Evolutionary conservation across 2,888 invertebrate species (phyloP), one percentile per base, ranked within the genome.

Genomic region (Phalera bucephala): DNA sequence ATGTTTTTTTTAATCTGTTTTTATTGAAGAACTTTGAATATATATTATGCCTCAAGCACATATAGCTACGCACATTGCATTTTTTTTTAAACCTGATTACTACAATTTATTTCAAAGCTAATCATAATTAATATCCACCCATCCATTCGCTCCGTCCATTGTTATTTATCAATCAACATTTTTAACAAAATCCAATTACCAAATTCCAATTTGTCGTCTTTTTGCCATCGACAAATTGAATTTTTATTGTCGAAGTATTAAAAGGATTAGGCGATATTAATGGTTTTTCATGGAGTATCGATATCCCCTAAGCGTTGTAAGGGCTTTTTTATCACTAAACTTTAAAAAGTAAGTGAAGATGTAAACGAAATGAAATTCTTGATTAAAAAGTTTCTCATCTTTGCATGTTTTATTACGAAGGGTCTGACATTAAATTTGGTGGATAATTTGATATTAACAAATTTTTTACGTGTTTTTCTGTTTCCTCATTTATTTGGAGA

Each of bases 181-280:
- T 25, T 25, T 8, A 13, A 25, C 2, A 8, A 25, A 25, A 25
- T 12, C 8, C 25, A 25, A 25, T 25, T 25, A 25, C 25, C 25
- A 8, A 12, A 5, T 13, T 8, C 12, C 8, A 25, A 12, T 25
- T 25, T 25, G 12, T 13, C 11, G 7, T 12, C 8, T 5, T 7
- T 25, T 25, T 12, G 12, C 7, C 11, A 33, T 39, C 40, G 31
- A 25, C 33, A 45, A 45, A 45, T 40, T 45, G 40, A 33, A 45
- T 33, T 38, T 36, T 41, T 41, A 38, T 30, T 46, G 40, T 37
- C 42, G 33, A 33, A 42, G 34, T 27, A 34, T 45, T 33, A 36
- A 45, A 45, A 33, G 38, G 28, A 43, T 46, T 43, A 40, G 31
- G 27, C 33, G 40, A 43, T 46, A 43, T 46, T 46, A 36, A 46